Evolutionary conservation across 2,797 vertebrate species (phyloP), one percentile per base, ranked within the genome.

Genomic region (Phataginus tetradactyla): DNA sequence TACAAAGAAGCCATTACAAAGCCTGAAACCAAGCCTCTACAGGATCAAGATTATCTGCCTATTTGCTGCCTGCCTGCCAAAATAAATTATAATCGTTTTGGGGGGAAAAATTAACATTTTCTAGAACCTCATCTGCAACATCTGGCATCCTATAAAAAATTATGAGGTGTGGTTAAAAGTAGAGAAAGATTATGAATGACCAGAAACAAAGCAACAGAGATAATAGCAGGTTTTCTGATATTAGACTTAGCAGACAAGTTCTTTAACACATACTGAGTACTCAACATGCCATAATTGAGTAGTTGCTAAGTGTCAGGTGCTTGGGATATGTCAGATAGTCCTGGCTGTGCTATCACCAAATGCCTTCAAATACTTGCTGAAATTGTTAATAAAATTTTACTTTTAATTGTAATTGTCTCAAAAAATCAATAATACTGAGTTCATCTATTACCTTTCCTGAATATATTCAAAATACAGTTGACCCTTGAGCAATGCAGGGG

Each of bases 201-300:
- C 29, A 87, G 53, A 90, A 90, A 85, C 32, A 72, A 94, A 96
- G 15, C 39, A 94, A 57, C 25, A 78, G 53, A 88, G 29, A 90
- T 69, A 89, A 68, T 72, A 87, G 81, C 17, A 88, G 32, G n/a
- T 91, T 59, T 61, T 91, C 59, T 72, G 21, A 32, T 95, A 68
- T 34, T 95, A 49, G 14, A 93, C 42, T 79, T 83, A 66, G 32
- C n/a, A 92, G 57, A 53, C 27, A 68, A 80, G 14, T 91, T 86
- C 10, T 94, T 93, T 23, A 91, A 34, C 53, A 95, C 96, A 45
- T 89, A 57, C 20, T 93, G 39, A 94, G 4, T 87, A 84, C 87
- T 94, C 32, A 63, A 32, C 23, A 93, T 85, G 72, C n/a, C 17
- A 25, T 94, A 81, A 61, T 34, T 69, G 59, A 91, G 57, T 83